Evolutionary conservation across 2,797 vertebrate genomes (phyloP).

Genomic region (Malacoraja senta): DNA sequence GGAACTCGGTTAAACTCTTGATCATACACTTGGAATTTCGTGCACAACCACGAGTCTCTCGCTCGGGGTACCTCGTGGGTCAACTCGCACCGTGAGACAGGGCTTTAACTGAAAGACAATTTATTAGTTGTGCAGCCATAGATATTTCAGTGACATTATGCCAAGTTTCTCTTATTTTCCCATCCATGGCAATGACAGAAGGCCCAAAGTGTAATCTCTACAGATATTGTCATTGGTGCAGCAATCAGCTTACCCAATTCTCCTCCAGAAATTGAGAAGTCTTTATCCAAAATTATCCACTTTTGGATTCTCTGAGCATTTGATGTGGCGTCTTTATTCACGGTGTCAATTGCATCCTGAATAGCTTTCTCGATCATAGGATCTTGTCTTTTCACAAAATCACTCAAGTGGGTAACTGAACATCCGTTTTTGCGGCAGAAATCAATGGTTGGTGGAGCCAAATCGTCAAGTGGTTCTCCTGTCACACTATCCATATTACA

Average conservation of each 20-base stretch:
- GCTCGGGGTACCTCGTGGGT: too few species aligned
- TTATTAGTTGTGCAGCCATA: background rate
- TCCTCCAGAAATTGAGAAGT: constrained; percentile 53
- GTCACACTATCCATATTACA: constrained; percentile 56
- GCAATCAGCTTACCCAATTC: constrained; percentile 57
- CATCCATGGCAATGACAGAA: background rate
- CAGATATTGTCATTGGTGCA: background rate
- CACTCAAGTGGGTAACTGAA: constrained; percentile 53
- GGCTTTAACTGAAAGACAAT: background rate
- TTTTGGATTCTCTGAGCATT: constrained; percentile 62
- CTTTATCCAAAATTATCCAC: constrained; percentile 49
- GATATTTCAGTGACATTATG: background rate
- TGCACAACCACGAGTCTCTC: too few species aligned
- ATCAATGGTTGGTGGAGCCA: constrained; percentile 53
- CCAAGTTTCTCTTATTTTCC: background rate
- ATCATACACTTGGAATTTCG: too few species aligned
- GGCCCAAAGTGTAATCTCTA: background rate
- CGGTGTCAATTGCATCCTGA: constrained; percentile 57
- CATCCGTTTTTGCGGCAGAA: constrained; percentile 52
- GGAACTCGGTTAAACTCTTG: too few species aligned
- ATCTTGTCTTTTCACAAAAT: constrained; percentile 58
- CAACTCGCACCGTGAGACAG: too few species aligned
- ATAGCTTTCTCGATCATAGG: constrained; percentile 59
- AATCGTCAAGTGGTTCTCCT: constrained; percentile 58
- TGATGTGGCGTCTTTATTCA: constrained; percentile 58